Evolutionary conservation across 2,888 invertebrate genomes (phyloP), one percentile per base, ranked within the genome.

Genomic region (Oxyteleia sp.): DNA sequence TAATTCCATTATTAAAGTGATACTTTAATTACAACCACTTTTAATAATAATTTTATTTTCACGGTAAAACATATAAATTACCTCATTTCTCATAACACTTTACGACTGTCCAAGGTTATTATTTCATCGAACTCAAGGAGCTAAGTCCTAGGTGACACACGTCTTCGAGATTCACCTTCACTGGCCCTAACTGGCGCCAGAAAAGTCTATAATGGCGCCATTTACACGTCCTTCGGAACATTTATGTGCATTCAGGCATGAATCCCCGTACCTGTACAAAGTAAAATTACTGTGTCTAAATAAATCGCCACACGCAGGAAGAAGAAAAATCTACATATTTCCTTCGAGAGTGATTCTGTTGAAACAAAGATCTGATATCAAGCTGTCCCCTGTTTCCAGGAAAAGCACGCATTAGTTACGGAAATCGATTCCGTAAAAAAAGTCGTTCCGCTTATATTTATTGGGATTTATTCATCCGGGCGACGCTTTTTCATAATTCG

Each of bases 241-340:
- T 84, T 82, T 78, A 82, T 82, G 82, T 82, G 72, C 82, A 68
- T 61, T 64, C 71, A 29, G 72, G 78, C 82, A 82, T 82, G 72
- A 80, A 53, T 71, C 59, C 66, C 23, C 57, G 76, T 68, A 43
- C 43, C 68, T 69, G 79, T 68, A 80, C 66, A 18, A 71, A 75
- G 79, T 75, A 45, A 69, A 83, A 75, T 76, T 72, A 80, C 53
- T 18, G 55, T 47, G 15, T 1, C 47, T 45, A 69, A 71, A 76
- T 82, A 61, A 81, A 72, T 66, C 13, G 20, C 72, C 35, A 72
- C 29, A 29, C 15, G 4, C 8, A 20, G 20, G 20, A 53, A 71
- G n/a, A n/a, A n/a, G n/a, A n/a, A 57, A 72, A 80, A 80, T 72
- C 26, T 66, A 72, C 79, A 72, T 72, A 59, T 80, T 59, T 80